phyloP scores from a whole-genome alignment of 2,888 invertebrate species.

The Ectemnius continuus region DNA sequence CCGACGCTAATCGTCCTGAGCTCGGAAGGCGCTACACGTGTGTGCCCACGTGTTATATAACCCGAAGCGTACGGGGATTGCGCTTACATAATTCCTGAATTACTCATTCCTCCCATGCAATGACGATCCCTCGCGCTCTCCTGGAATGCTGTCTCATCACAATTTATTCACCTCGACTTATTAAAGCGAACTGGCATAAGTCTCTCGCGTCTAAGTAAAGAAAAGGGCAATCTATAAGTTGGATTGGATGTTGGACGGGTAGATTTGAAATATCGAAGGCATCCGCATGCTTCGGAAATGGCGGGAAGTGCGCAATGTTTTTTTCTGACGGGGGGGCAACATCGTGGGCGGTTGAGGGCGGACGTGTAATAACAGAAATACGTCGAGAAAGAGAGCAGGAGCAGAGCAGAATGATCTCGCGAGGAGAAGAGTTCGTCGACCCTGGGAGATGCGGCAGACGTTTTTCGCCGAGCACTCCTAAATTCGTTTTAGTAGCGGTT shows the following conservation, averaged over 20 bases:
- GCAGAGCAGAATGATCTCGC: not conserved
- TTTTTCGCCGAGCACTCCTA: conserved; percentile 23
- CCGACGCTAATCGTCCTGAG: conserved; percentile 22
- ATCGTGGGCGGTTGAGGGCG: conserved; percentile 35
- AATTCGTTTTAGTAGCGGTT: conserved; percentile 33
- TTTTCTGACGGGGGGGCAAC: conserved; percentile 17
- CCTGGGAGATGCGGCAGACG: conserved; percentile 15
- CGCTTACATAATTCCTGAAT: conserved; percentile 40
- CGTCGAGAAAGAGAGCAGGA: conserved; percentile 30
- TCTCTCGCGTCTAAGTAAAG: no score
- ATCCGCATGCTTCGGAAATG: no score
- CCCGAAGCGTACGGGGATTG: conserved; percentile 15
- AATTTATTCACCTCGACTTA: no score
- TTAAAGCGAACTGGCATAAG: no score
- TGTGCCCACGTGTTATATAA: conserved; percentile 32
- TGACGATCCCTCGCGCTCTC: conserved; percentile 4
- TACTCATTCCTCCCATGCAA: conserved; percentile 20
- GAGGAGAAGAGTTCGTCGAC: conserved; percentile 25
- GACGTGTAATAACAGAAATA: conserved; percentile 51
- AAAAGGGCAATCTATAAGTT: no score
- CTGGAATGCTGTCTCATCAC: no score
- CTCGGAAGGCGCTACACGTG: not conserved
- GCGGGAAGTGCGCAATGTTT: conserved; percentile 27
- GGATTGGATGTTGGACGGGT: no score
- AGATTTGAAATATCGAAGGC: no score